Evolutionary conservation across 2,888 invertebrate genomes (phyloP).

Genomic region (Lathronympha strigana): DNA sequence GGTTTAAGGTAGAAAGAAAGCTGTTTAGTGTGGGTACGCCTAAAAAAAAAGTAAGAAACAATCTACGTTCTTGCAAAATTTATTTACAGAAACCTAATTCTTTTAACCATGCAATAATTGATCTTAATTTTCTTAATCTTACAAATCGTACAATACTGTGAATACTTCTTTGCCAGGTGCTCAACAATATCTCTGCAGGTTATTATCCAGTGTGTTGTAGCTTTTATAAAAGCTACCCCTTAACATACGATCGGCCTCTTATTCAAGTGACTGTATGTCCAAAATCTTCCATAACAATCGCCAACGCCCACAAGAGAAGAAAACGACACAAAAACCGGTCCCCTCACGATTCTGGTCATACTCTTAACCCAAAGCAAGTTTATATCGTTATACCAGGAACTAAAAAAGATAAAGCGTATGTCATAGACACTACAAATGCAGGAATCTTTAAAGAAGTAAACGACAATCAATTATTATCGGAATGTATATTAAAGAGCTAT

Average conservation of each 20-base stretch:
- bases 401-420: conserved; percentile 59
- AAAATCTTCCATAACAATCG: conserved; percentile 50
- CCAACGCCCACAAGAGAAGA: conserved; percentile 52
- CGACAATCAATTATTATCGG: conserved; percentile 8
- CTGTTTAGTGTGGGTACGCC: no score
- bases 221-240: neutral
- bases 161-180: conserved; percentile 49
- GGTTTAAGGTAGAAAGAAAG: no score
- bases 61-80: no score
- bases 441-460: conserved; percentile 54
- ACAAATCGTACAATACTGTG: conserved; percentile 2
- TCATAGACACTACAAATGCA: conserved; percentile 56
- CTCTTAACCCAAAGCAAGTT: conserved; percentile 56
- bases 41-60: no score
- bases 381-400: conserved; percentile 58
- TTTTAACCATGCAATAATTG: no score
- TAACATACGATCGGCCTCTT: conserved; percentile 52
- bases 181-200: conserved; percentile 50
- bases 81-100: no score
- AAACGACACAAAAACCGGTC: conserved; percentile 50
- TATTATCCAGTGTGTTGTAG: conserved; percentile 26
- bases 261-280: conserved; percentile 68
- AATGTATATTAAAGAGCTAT: conserved; percentile 18
- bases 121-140: no score
- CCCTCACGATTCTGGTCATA: conserved; percentile 62